Evolutionary conservation across 2,888 invertebrate species (phyloP).

Genomic region (Drosophila borealis): DNA sequence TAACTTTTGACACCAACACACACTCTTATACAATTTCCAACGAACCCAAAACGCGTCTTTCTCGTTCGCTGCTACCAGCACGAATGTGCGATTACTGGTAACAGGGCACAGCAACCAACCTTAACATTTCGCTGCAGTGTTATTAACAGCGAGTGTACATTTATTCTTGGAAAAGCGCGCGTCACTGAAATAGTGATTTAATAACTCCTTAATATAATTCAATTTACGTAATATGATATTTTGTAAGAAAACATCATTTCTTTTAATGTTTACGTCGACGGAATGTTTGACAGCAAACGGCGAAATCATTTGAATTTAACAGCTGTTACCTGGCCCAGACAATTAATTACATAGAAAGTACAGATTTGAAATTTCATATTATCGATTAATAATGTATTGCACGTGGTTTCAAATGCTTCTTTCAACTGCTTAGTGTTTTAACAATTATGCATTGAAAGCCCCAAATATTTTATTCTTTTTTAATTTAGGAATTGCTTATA

Average conservation of each 20-base stretch:
- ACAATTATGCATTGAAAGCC: not conserved
- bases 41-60: conserved; percentile 67
- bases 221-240: no score
- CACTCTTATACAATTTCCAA: conserved; percentile 31
- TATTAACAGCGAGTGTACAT: conserved; percentile 36
- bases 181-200: no score
- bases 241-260: not conserved
- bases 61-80: conserved; percentile 64
- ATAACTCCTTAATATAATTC: no score
- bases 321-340: not conserved
- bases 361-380: not conserved
- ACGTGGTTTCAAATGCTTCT: not conserved
- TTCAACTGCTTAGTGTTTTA: not conserved
- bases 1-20: conserved; percentile 54
- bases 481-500: not conserved
- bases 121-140: conserved; percentile 39
- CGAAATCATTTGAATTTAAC: conserved; percentile 38
- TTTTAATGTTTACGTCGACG: not conserved
- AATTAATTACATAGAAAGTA: not conserved
- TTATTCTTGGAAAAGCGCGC: not conserved
- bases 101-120: conserved; percentile 10
- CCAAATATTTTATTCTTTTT: not conserved
- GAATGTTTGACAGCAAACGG: not conserved
- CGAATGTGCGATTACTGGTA: conserved; percentile 48
- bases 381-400: conserved; percentile 22